Evolutionary conservation across 2,797 vertebrate genomes (phyloP), one percentile per base, ranked within the genome.

Genomic region (Bradypus variegatus): DNA sequence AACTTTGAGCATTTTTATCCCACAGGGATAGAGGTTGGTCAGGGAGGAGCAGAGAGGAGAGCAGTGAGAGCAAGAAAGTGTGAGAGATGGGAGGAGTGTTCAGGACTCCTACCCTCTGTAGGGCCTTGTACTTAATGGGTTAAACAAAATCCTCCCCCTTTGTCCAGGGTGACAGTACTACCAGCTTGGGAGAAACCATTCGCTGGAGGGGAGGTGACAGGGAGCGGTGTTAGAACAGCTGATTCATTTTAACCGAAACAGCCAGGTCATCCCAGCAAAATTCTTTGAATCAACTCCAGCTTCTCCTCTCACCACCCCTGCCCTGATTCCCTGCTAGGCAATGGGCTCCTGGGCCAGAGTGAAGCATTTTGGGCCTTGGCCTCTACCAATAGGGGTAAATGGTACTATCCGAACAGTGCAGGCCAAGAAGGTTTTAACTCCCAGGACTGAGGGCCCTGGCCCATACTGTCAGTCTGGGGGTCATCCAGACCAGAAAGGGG

Each of bases 261-360:
- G 90, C 70, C 48, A 87, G 86, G 82, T 76, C 93, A 91, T 58
- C 48, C 69, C 82, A 91, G 85, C 38, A 77, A 53, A 88, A 75
- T 80, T 41, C 60, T 88, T 55, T 76, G 79, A 91, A 70, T 48
- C 50, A 2, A 7, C 53, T 92, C 76, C 92, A 83, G 55, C 53
- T 55, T 88, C 65, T 87, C 82, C 67, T 60, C 23, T 60, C 36
- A 69, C n/a, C 10, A 8, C 21, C 72, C 62, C 84, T 38, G 70
- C 80, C 60, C 27, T 27, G 69, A 58, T 62, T 58, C 65, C 72
- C 45, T 27, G 69, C 41, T 64, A 72, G 23, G 41, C 84, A 27
- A 60, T 70, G n/a, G 78, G 38, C 64, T 65, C 62, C 58, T 0
- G 2, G n/a, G 77, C 45, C 58, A 84, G 62, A 60, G 14, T 6